Evolutionary conservation across 2,797 vertebrate species (phyloP).

Genomic region (Phoebastria nigripes): DNA sequence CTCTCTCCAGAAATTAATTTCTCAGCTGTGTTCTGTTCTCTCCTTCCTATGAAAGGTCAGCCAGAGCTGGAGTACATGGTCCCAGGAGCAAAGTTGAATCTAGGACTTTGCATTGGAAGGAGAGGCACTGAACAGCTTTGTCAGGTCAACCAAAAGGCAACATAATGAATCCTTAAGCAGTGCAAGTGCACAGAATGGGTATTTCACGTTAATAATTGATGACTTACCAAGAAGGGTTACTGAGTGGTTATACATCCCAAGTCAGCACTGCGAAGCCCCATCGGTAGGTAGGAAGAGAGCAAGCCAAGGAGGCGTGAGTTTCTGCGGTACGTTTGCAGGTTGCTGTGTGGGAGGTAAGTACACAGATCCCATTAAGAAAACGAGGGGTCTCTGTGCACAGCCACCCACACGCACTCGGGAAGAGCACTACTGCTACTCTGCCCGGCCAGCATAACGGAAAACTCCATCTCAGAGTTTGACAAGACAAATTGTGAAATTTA

Average conservation of each 20-base stretch:
- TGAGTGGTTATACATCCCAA: not conserved
- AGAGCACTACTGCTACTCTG: not conserved
- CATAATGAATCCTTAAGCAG: not conserved
- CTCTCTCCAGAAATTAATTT: not conserved
- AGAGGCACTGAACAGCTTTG: not conserved
- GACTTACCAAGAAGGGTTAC: not conserved
- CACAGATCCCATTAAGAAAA: not conserved
- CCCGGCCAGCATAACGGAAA: not conserved
- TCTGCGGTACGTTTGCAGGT: not conserved
- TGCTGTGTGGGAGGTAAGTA: not conserved
- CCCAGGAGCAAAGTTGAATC: not conserved
- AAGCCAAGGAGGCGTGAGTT: not conserved
- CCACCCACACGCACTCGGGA: not conserved
- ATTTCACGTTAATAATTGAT: not conserved
- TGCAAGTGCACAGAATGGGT: fast-evolving
- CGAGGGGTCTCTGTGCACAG: not conserved
- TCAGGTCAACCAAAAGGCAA: not conserved
- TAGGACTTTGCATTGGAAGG: not conserved
- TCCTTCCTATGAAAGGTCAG: not conserved
- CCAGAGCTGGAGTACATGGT: not conserved
- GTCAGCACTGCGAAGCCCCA: not conserved
- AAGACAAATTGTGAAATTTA: conserved; percentile 62
- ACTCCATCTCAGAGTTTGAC: conserved; percentile 54
- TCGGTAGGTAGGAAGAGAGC: not conserved
- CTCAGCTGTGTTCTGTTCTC: not conserved